These are phyloP conservation scores for Torymus auratus DNA, from an alignment of 2,888 invertebrate genomes.

Conservation along the genomic window DNA sequence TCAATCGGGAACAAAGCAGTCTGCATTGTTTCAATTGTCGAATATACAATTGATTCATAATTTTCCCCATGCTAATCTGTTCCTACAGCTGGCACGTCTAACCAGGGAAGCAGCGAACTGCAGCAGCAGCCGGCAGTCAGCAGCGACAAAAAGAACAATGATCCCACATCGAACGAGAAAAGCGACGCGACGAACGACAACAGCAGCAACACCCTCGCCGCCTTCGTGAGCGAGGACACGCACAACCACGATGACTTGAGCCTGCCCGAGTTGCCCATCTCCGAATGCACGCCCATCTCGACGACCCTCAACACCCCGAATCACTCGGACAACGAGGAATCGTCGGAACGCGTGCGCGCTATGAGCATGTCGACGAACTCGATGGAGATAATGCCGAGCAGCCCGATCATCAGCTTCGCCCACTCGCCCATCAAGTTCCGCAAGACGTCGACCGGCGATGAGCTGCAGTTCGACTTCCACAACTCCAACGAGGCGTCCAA, in stretches of 20 bases:
- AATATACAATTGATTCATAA: background rate
- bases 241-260: constrained; percentile 74
- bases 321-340: constrained; percentile 74
- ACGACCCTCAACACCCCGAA: constrained; percentile 74
- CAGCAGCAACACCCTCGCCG: background rate
- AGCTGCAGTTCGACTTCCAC: constrained; percentile 67
- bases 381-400: constrained; percentile 72
- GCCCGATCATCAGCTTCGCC: constrained; percentile 73
- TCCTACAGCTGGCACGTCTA: background rate
- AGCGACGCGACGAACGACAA: constrained; percentile 14
- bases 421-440: constrained; percentile 69
- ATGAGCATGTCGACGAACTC: constrained; percentile 68
- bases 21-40: too few species aligned
- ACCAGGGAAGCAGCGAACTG: background rate
- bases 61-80: background rate
- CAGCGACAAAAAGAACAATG: constrained; percentile 18
- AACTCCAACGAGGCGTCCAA: constrained; percentile 54
- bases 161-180: background rate
- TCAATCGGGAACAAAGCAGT: too few species aligned
- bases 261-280: constrained; percentile 72
- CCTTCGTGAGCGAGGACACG: constrained; percentile 62
- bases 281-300: constrained; percentile 73
- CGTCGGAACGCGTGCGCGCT: constrained; percentile 63
- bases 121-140: background rate
- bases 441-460: constrained; percentile 59